Evolutionary conservation across 2,888 invertebrate species (phyloP), one percentile per base, ranked within the genome.

Genomic region (Troides oblongomaculatus): DNA sequence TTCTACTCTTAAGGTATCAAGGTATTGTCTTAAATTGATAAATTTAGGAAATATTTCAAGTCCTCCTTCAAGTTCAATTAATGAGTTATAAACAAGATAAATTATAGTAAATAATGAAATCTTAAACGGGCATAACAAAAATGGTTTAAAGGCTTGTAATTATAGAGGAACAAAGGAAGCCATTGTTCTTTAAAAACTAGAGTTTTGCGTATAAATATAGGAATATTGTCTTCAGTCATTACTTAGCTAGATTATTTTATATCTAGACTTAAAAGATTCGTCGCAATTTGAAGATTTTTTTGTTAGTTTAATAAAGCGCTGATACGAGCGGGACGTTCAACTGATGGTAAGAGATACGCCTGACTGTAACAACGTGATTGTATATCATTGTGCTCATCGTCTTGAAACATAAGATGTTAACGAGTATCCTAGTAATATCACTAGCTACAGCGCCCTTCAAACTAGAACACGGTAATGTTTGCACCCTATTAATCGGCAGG

Each of bases 81-180:
- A 36, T 60, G 17, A 60, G 30, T 14, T 17, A 60, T 60, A 18
- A 60, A n/a, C 14, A 30, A 60, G 14, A 60, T 5, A 10, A 17
- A 61, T 43, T 61, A 23, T 23, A 25, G 1, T 60, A 61, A 61
- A 61, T 43, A n/a, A 14, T 6, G 4, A 74, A 78, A 74, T 58
- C 69, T 72, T 72, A 78, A 84, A 82, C 77, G 79, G 80, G 73
- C 64, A 73, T 78, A 76, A 83, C 87, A 83, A 85, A 85, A 83
- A 83, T 84, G 82, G 88, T 87, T 87, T 82, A 84, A 84, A 75
- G 75, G 69, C 64, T 72, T 74, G 79, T 83, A 84, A 85, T 86
- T 85, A 86, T 78, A 68, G 72, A 69, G 72, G 67, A 68, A 64
- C 65, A 71, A 71, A 65, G 56, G 69, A 67, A 59, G 14, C 58